These are phyloP conservation scores for Caenorhabditis brenneri DNA, from an alignment of 1,140 invertebrate species.

Conservation along the genomic window DNA sequence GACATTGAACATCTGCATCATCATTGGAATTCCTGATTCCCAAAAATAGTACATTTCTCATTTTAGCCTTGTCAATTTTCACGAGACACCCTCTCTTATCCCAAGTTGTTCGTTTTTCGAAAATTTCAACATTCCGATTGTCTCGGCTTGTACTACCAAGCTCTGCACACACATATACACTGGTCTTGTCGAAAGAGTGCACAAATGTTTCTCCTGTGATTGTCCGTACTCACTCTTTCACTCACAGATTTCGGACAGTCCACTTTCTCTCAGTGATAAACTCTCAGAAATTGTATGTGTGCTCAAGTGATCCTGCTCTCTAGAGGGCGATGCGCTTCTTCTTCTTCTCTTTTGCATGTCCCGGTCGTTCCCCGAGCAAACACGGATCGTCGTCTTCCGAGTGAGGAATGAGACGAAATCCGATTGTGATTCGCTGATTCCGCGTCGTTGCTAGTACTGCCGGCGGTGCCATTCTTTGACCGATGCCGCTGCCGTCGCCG, in stretches of 20 bases:
- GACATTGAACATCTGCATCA: not conserved
- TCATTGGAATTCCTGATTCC: not conserved
- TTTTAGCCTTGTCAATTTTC: not conserved
- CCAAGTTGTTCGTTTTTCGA: constrained; percentile 1
- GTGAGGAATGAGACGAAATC: not conserved
- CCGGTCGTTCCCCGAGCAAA: not conserved
- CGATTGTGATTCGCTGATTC: not conserved
- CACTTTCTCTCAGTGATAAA: constrained; percentile 34
- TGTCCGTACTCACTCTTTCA: not conserved
- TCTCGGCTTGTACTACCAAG: constrained; percentile 39
- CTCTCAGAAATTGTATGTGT: constrained; percentile 27
- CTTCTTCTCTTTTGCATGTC: not conserved
- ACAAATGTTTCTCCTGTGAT: constrained; percentile 36
- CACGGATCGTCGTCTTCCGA: constrained; percentile 2
- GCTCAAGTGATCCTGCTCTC: constrained; percentile 40
- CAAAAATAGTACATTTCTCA: not conserved
- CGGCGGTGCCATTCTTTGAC: constrained; percentile 16
- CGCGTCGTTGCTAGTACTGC: not conserved
- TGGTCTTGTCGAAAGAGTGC: constrained; percentile 7
- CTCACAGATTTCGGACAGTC: constrained; percentile 10
- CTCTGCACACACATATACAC: not conserved
- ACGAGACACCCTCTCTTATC: not conserved
- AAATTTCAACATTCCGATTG: constrained; percentile 40
- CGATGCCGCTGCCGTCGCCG: constrained; percentile 1
- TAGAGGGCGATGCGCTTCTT: not conserved